Percentiles rank a stretch among this genome's conserved stretches.
phyloP scores from a whole-genome alignment of 1,140 invertebrate genomes.

The Tetramorium simillimum region DNA sequence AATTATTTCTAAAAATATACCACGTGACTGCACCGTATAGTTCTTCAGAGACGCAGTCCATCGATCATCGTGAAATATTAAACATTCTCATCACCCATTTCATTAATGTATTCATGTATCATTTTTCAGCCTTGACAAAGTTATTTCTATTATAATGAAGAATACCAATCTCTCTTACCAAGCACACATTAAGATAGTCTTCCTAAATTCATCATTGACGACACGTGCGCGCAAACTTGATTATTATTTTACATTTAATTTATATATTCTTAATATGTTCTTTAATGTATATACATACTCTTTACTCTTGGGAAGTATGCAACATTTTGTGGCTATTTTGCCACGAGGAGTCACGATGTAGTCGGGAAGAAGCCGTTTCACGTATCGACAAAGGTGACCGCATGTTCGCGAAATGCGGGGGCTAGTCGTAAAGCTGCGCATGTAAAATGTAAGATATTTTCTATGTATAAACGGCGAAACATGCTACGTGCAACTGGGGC shows the following conservation, averaged over 20 bases:
- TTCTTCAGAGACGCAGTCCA: neutral
- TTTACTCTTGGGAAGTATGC: neutral
- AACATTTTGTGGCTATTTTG: neutral
- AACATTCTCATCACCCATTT: neutral
- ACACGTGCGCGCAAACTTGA: neutral
- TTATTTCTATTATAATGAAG: neutral
- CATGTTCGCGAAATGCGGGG: neutral
- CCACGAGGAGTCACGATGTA: neutral
- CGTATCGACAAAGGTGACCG: conserved; percentile 5
- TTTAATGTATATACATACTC: neutral
- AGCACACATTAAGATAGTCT: neutral
- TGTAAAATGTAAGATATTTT: conserved; percentile 32
- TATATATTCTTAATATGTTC: neutral
- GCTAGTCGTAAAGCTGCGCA: conserved; percentile 20
- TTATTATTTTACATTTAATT: neutral
- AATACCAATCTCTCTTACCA: neutral
- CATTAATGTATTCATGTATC: neutral
- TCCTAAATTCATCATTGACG: neutral
- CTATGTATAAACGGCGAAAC: neutral
- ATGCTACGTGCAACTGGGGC: neutral
- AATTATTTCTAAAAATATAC: conserved; percentile 25
- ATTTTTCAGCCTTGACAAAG: neutral
- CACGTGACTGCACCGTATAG: neutral
- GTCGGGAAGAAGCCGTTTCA: neutral
- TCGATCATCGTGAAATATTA: conserved; percentile 3